Base-by-base conservation (phyloP, 53 echinoderm and acorn worm species). In the Zoroaster sp. region DNA sequence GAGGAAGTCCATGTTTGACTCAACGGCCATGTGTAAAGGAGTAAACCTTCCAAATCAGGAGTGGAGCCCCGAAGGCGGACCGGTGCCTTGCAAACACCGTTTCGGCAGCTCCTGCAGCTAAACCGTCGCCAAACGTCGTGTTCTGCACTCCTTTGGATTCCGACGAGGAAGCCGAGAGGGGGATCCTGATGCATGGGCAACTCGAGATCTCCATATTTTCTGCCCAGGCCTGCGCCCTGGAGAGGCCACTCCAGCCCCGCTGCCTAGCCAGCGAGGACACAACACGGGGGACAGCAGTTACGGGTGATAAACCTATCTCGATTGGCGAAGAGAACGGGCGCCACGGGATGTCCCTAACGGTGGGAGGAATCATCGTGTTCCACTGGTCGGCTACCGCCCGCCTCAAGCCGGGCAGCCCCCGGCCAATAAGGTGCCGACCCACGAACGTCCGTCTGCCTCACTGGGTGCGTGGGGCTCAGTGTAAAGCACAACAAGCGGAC, bases 221-320 rank as follows among this genome's bases (percentile, higher is more conserved):
- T 37, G 89, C 93, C 89, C 88, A 86, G 86, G 86, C 68, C 36
- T 80, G 87, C 80, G 65, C 80, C 39, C 79, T 87, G 91, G 80
- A 91, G 91, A 91, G 91, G 91, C 6, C 91, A 91, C 91, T 91
- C 41, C 92, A 88, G 88, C 77, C 44, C 55, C 42, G 44, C 51
- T n/a, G n/a, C 35, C 17, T 82, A 33, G 34, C 32, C n/a, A 74
- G n/a, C 63, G 32, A 49, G 66, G 83, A 74, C 39, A 63, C 88
- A 92, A 92, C 92, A 92, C 92, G 88, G 92, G 39, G 82, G 75
- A n/a, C 74, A 81, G 83, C 88, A 92, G 92, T 92, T 36, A 93
- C 88, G 65, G 75, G 94, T 94, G 91, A 91, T 91, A 94, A 93
- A 81, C 43, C 88, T 21, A 4, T 37, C 44, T 38, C 36, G 36